Conservation (phyloP, 2,888 invertebrate species). For the Serrognathus titanus region DNA sequence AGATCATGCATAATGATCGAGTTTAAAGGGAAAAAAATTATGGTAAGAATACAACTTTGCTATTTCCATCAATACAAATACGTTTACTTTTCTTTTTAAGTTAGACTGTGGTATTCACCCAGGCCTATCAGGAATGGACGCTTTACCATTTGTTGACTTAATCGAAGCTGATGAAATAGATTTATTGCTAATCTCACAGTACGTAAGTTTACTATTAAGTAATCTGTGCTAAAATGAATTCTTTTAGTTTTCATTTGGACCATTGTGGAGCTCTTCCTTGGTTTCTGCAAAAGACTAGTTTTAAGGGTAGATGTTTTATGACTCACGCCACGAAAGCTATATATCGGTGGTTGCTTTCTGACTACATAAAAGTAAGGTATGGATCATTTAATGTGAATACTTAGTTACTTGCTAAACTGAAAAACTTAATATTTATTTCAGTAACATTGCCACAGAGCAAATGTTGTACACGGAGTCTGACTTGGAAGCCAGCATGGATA, state of each 20-base stretch:
- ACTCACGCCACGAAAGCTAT: constrained; percentile 99
- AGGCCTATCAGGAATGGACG: constrained; percentile 94
- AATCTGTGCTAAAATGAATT: neutral
- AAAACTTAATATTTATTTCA: constrained; percentile 39
- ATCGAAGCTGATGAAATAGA: constrained; percentile 98
- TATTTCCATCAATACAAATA: neutral
- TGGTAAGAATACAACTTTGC: constrained; percentile 57
- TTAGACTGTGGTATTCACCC: constrained; percentile 99
- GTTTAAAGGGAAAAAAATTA: constrained; percentile 98
- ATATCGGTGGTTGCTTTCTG: constrained; percentile 95
- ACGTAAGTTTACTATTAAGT: constrained; percentile 39
- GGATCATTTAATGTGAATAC: neutral
- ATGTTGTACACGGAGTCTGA: constrained; percentile 98
- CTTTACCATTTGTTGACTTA: constrained; percentile 94
- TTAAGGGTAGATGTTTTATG: constrained; percentile 98
- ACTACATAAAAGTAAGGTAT: constrained; percentile 96
- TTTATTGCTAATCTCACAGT: constrained; percentile 91
- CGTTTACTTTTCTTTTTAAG: constrained; percentile 46
- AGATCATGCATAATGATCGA: constrained; percentile 97
- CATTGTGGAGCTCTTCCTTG: constrained; percentile 98
- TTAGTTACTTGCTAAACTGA: neutral
- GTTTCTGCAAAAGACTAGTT: constrained; percentile 95
- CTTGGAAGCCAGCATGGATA: constrained; percentile 96
- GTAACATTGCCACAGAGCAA: constrained; percentile 94
- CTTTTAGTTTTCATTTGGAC: constrained; percentile 90